Percentiles rank a stretch among this genome's conserved stretches.
These are phyloP conservation scores for Trachurus trachurus DNA, from an alignment of 2,797 vertebrate genomes.

Conservation along the genomic window DNA sequence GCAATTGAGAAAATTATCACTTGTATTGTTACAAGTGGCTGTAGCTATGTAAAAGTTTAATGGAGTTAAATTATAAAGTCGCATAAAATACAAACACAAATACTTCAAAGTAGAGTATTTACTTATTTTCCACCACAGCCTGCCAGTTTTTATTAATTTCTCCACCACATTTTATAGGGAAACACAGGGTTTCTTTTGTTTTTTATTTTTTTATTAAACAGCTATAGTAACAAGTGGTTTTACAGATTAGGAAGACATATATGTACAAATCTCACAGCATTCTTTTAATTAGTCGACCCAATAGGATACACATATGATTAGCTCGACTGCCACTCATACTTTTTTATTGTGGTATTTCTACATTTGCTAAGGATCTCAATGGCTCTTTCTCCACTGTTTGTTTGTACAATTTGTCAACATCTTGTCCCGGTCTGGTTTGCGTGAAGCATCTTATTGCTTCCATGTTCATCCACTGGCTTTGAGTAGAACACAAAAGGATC, in stretches of 20 bases:
- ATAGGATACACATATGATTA: background rate
- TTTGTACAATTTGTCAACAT: constrained; percentile 58
- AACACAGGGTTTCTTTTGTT: background rate
- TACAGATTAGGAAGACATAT: background rate
- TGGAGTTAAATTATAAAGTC: background rate
- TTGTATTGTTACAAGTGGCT: too few relatives aligned
- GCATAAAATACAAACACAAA: background rate
- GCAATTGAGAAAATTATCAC: too few relatives aligned
- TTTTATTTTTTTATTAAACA: background rate
- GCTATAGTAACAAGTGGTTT: background rate
- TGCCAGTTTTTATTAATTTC: background rate
- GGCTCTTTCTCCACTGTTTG: constrained; percentile 27
- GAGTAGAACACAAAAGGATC: constrained; percentile 51
- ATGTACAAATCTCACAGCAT: background rate
- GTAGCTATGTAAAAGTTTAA: background rate
- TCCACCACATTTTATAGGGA: background rate
- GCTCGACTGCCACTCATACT: background rate
- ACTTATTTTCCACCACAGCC: background rate
- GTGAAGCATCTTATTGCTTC: constrained; percentile 63
- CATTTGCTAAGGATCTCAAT: constrained; percentile 17
- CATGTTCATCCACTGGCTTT: constrained; percentile 33
- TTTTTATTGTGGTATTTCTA: constrained; percentile 20
- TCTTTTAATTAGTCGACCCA: background rate
- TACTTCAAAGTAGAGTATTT: background rate
- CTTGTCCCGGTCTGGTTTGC: constrained; percentile 51